A percentile compares a stretch with the other conserved stretches of the same genome.
Evolutionary conservation across 2,113 vertebrate species (phyloP).

Genomic region (Tricholaema leucomelas): DNA sequence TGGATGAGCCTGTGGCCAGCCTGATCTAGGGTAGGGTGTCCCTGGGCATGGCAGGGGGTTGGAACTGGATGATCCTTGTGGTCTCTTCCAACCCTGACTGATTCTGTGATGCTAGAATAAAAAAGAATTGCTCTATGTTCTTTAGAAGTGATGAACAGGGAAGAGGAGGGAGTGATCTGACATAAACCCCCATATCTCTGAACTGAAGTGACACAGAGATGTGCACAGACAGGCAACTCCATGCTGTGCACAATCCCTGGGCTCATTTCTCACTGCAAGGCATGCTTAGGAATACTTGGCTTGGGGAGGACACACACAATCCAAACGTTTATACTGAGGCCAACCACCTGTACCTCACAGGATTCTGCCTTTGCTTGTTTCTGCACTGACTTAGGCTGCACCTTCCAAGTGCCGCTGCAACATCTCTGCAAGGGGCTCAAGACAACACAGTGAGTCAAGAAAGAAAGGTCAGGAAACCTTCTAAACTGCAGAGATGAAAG

Average conservation of each 20-base stretch:
- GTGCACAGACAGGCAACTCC: background rate
- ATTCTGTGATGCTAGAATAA: background rate
- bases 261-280: background rate
- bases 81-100: no score
- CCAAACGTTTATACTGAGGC: background rate
- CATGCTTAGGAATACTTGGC: background rate
- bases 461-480: background rate
- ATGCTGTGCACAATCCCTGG: accelerated
- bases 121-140: background rate
- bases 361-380: background rate
- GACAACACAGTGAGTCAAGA: background rate
- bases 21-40: no score
- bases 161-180: background rate
- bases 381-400: background rate
- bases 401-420: background rate
- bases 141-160: background rate
- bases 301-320: background rate
- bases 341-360: background rate
- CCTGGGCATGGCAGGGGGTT: no score
- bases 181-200: background rate
- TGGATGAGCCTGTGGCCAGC: no score
- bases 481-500: background rate
- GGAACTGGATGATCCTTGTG: no score
- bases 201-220: background rate
- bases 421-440: background rate